Evolutionary conservation across 2,113 vertebrate species (phyloP).

Genomic region (Merops nubicus): DNA sequence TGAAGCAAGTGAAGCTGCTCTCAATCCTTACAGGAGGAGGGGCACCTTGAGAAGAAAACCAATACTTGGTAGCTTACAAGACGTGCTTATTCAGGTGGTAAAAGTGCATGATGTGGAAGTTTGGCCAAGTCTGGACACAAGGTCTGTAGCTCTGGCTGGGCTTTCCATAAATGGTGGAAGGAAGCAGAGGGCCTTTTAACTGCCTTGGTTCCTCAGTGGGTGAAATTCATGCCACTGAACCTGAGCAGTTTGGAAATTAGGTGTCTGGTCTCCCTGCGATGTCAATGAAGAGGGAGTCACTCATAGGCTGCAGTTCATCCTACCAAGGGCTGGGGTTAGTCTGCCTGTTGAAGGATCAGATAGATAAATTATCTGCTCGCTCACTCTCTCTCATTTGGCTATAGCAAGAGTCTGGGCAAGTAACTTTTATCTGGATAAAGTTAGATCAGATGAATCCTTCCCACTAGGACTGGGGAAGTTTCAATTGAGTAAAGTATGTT

Average conservation of each 20-base stretch:
- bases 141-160: background rate
- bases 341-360: background rate
- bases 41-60: background rate
- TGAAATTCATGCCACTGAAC: background rate
- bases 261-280: rapidly evolving
- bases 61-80: background rate
- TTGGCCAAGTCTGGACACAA: background rate
- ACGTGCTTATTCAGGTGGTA: background rate
- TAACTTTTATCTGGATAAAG: background rate
- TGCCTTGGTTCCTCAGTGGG: background rate
- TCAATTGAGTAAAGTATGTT: background rate
- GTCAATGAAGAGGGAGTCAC: background rate
- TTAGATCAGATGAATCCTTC: background rate
- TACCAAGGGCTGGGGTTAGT: background rate
- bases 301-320: background rate
- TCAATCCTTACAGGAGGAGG: background rate
- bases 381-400: background rate
- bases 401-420: background rate
- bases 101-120: background rate
- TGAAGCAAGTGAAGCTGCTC: background rate
- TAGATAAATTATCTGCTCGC: background rate
- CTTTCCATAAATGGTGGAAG: background rate
- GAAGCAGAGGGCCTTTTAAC: background rate
- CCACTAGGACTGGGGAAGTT: background rate
- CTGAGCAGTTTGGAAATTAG: background rate